A percentile compares a stretch with the other conserved stretches of the same genome.
Conservation (phyloP, 2,113 vertebrate species). For the Sceloporus undulatus region DNA sequence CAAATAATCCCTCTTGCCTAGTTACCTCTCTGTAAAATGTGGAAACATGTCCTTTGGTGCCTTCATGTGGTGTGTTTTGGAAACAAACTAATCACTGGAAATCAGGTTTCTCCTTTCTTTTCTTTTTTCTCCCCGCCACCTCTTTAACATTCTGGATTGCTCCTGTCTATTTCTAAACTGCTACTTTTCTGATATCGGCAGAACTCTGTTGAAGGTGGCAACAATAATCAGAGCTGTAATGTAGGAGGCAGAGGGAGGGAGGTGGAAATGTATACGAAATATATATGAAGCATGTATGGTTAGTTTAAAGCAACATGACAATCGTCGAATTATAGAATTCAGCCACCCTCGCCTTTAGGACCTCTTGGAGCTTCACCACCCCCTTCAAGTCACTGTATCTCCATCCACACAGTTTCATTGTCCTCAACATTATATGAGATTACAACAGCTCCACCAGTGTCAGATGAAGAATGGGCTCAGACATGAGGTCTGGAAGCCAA, state of each 20-base stretch:
- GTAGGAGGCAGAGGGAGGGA: neutral
- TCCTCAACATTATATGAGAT: neutral
- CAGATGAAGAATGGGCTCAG: neutral
- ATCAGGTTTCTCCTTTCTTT: neutral
- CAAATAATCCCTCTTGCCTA: neutral
- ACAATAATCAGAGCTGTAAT: neutral
- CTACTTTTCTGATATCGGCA: neutral
- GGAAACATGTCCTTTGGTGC: constrained; percentile 67
- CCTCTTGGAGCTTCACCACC: neutral
- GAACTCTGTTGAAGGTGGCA: no score
- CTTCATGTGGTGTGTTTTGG: constrained; percentile 55
- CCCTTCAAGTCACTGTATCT: neutral
- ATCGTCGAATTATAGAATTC: neutral
- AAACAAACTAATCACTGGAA: constrained; percentile 6
- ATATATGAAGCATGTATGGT: neutral
- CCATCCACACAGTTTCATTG: neutral
- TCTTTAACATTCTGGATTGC: neutral
- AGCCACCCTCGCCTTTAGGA: neutral
- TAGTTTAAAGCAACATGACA: neutral
- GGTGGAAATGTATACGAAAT: neutral
- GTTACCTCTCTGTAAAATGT: neutral
- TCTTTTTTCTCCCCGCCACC: neutral
- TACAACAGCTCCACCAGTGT: neutral
- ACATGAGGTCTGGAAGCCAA: no score
- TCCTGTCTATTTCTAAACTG: neutral